phyloP scores from a whole-genome alignment of 2,113 vertebrate genomes.

The Xenopus tropicalis region DNA sequence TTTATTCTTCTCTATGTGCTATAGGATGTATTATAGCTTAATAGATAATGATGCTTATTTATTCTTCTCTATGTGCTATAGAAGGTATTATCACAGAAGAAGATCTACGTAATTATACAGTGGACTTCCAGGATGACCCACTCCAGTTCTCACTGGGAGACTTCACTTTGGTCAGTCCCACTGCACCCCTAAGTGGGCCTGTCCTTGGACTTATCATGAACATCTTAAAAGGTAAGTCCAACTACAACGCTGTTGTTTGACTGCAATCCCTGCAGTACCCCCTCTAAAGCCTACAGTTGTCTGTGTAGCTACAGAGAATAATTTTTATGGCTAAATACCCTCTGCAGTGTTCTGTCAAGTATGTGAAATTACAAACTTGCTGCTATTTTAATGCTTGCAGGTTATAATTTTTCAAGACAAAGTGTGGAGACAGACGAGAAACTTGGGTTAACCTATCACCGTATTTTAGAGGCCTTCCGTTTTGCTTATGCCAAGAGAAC shows the following conservation, averaged over 20 bases:
- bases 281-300: no score
- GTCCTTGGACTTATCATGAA: constrained; percentile 88
- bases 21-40: constrained; percentile 88
- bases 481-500: constrained; percentile 92
- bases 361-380: neutral
- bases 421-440: constrained; percentile 66
- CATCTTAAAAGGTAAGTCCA: constrained; percentile 80
- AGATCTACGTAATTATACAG: constrained; percentile 76
- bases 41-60: no score
- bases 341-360: no score
- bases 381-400: constrained; percentile 55
- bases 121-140: constrained; percentile 71
- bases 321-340: no score
- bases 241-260: neutral
- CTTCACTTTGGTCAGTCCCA: constrained; percentile 71
- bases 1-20: constrained; percentile 39
- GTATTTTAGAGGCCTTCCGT: constrained; percentile 86
- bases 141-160: constrained; percentile 68
- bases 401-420: constrained; percentile 74
- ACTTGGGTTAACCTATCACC: constrained; percentile 84
- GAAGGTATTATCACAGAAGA: constrained; percentile 83
- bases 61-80: constrained; percentile 54
- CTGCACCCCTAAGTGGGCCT: constrained; percentile 82
- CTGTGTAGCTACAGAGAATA: no score
- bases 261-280: no score